phyloP scores from a whole-genome alignment of 2,888 invertebrate species.

The Icerya purchasi region DNA sequence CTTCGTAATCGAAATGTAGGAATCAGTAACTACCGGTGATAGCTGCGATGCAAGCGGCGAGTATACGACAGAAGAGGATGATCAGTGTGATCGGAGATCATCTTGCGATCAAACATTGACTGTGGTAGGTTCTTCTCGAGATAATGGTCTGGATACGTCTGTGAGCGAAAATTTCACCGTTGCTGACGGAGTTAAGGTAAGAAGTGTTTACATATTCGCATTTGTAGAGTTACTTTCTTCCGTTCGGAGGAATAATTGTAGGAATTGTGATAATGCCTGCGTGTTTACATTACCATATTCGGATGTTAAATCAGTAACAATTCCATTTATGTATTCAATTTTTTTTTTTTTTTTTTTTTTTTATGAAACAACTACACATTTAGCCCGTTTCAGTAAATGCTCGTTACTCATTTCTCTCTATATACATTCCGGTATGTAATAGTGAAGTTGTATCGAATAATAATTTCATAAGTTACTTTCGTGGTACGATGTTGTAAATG shows the following conservation, averaged over 20 bases:
- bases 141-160: conserved; percentile 11
- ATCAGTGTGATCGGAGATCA: conserved; percentile 25
- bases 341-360: background rate
- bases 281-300: background rate
- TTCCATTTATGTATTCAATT: background rate
- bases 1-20: no score
- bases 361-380: background rate
- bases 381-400: no score
- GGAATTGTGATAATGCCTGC: background rate
- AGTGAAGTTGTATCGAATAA: no score
- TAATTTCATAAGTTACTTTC: no score
- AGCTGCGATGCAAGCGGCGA: conserved; percentile 79
- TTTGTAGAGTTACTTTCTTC: no score
- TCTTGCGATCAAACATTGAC: conserved; percentile 13
- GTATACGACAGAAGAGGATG: conserved; percentile 53
- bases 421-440: no score
- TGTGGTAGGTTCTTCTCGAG: conserved; percentile 9
- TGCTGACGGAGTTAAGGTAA: conserved; percentile 9
- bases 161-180: conserved; percentile 6
- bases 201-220: background rate
- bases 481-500: no score
- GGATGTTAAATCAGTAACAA: background rate
- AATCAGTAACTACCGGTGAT: conserved; percentile 25
- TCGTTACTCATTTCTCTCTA: no score
- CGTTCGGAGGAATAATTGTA: background rate